Conservation (phyloP, 2,888 invertebrate species). For the Sarcophaga subvicina region DNA sequence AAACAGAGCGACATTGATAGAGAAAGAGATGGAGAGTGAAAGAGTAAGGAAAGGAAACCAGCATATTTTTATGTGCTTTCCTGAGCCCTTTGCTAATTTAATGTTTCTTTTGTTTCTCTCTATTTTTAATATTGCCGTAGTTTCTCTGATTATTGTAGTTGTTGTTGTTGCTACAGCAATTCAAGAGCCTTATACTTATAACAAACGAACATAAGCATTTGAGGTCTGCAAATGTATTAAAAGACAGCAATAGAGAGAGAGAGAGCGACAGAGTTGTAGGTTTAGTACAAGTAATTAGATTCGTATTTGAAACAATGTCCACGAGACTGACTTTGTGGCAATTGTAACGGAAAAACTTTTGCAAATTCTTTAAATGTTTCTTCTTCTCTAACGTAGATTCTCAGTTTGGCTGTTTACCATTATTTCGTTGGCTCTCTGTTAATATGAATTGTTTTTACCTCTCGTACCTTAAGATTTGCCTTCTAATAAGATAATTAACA, state of each 20-base stretch:
- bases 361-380: conserved; percentile 38
- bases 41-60: conserved; percentile 15
- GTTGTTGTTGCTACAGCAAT: conserved; percentile 7
- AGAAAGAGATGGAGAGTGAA: neutral
- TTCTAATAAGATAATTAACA: conserved; percentile 59
- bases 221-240: neutral
- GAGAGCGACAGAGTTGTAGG: conserved; percentile 9
- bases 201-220: conserved; percentile 10
- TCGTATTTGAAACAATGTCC: conserved; percentile 42
- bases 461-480: conserved; percentile 39
- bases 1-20: neutral
- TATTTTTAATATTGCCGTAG: conserved; percentile 16
- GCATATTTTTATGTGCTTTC: conserved; percentile 41
- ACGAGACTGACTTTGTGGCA: neutral
- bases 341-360: conserved; percentile 18
- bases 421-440: neutral
- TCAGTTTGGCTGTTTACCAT: neutral
- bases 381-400: neutral
- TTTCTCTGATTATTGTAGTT: neutral
- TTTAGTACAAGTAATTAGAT: conserved; percentile 63
- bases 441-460: neutral
- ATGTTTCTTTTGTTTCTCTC: conserved; percentile 13
- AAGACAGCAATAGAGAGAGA: too few relatives aligned
- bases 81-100: conserved; percentile 66
- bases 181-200: conserved; percentile 28